Conservation (phyloP, 2,113 vertebrate genomes). For the Drymodes brunneopygia region DNA sequence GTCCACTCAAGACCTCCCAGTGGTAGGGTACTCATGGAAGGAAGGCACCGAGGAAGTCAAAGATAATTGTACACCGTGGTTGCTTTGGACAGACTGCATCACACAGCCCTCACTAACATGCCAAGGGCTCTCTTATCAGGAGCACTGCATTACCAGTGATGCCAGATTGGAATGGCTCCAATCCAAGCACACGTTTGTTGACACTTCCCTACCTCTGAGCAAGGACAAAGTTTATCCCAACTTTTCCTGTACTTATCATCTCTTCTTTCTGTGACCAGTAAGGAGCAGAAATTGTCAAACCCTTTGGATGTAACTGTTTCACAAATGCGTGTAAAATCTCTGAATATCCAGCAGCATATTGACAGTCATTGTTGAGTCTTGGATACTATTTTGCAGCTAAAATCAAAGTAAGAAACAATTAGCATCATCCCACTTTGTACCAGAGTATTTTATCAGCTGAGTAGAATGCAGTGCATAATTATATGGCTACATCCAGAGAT, state of each 20-base stretch:
- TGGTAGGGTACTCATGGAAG: rapidly evolving
- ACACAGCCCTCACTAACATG: neutral
- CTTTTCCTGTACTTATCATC: neutral
- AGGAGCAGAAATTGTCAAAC: neutral
- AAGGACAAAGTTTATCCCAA: neutral
- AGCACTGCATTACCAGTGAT: neutral
- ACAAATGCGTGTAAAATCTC: neutral
- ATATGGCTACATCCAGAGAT: conserved; percentile 23
- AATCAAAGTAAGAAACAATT: conserved; percentile 43
- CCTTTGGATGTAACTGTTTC: neutral
- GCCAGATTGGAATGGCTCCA: neutral
- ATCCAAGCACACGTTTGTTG: neutral
- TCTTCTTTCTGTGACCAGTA: neutral
- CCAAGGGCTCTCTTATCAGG: neutral
- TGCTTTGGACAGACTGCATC: neutral
- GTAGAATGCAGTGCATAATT: conserved; percentile 29
- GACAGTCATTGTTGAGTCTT: neutral
- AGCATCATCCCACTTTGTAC: conserved; percentile 33
- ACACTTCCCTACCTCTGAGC: neutral
- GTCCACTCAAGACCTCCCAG: neutral
- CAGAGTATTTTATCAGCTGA: conserved; percentile 17
- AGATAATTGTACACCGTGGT: rapidly evolving
- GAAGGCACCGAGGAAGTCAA: neutral
- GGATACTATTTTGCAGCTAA: conserved; percentile 24
- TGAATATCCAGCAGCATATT: neutral